Evolutionary conservation across 2,888 invertebrate species (phyloP), one percentile per base, ranked within the genome.

Genomic region (Epirrhoe alternata): DNA sequence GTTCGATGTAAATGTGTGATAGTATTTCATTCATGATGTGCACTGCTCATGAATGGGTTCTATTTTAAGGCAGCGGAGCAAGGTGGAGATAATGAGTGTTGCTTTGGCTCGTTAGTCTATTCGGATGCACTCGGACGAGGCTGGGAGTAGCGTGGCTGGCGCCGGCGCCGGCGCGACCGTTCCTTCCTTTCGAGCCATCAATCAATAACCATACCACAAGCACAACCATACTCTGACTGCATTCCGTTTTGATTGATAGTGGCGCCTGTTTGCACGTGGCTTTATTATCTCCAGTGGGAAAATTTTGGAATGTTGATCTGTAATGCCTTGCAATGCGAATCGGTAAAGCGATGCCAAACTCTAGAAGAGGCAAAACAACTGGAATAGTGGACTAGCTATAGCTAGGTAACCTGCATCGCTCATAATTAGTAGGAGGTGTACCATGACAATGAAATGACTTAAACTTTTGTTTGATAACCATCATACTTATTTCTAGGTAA

Each of bases 41-140:
- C 84, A 86, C 85, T 87, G 86, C 85, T 86, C 86, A 84, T 89
- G 88, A 89, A 90, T 89, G 88, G 77, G 72, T 78, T 89, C 84
- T 89, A 90, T 90, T 87, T 89, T 69, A 79, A 82, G 82, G 82
- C 80, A 86, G 76, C 78, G 84, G 85, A 80, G 86, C 89, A 86
- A 88, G 86, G 82, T 86, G 81, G 82, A 80, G 80, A 84, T 84
- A 81, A 79, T 77, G 74, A 74, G 77, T 81, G 78, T 83, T 82
- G 79, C 80, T 81, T 77, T 76, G 72, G 66, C 72, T 77, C 78
- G 78, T 80, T 84, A 80, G 53, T 76, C 73, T 86, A 86, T 87
- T 86, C 84, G 80, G 82, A 87, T 89, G 90, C 89, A 87, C 84
- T 89, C 85, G 80, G 78, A 69, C 78, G 70, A 69, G 75, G 77